phyloP scores from a whole-genome alignment of 2,888 invertebrate genomes.

The Cheilosia grossa region DNA sequence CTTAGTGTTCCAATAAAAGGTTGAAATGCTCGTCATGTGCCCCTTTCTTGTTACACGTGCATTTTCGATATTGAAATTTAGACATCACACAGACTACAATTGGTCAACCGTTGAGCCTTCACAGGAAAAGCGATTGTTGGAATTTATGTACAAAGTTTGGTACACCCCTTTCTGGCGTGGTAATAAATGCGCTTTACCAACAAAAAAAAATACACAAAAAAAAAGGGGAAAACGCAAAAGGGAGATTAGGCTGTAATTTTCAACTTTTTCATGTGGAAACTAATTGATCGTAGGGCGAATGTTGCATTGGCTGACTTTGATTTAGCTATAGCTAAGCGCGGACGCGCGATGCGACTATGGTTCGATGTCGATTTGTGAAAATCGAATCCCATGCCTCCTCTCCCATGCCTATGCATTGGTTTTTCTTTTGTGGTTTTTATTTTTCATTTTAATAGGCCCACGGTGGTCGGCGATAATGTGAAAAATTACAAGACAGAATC shows the following conservation, averaged over 20 bases:
- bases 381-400: background rate
- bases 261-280: slow-evolving; percentile 57
- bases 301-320: slow-evolving; percentile 13
- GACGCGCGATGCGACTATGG: background rate
- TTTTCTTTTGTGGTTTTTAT: slow-evolving; percentile 17
- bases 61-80: slow-evolving; percentile 19
- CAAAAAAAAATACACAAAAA: slow-evolving; percentile 11
- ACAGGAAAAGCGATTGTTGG: background rate
- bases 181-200: background rate
- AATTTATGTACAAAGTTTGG: slow-evolving; percentile 7
- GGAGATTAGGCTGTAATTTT: slow-evolving; percentile 52
- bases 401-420: background rate
- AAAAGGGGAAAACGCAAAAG: slow-evolving; percentile 22
- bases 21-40: background rate
- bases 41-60: slow-evolving; percentile 28
- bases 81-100: slow-evolving; percentile 39
- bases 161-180: slow-evolving; percentile 16
- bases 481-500: background rate
- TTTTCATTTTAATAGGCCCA: slow-evolving; percentile 27
- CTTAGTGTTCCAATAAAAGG: background rate
- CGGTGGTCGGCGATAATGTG: slow-evolving; percentile 44
- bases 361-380: slow-evolving; percentile 1
- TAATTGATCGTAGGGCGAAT: slow-evolving; percentile 34
- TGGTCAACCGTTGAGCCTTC: slow-evolving; percentile 41
- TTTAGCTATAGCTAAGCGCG: background rate